phyloP scores from a whole-genome alignment of 2,797 vertebrate species.

The Manis pentadactyla region DNA sequence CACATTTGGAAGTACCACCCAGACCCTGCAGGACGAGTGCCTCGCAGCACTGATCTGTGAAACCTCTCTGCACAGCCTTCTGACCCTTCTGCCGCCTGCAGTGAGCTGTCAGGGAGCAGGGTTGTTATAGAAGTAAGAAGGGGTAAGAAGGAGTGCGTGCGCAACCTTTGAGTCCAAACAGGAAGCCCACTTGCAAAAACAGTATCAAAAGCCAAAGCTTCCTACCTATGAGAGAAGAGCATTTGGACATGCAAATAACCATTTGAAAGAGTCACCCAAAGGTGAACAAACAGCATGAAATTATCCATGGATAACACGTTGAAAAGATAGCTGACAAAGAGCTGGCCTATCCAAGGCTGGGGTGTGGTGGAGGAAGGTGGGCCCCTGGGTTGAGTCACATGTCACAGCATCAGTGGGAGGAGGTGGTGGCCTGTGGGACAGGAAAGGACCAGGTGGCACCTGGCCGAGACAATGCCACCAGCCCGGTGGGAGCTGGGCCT shows the following conservation, averaged over 20 bases:
- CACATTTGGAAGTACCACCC: accelerated
- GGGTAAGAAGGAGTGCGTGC: background rate
- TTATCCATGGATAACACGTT: background rate
- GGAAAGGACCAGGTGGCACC: background rate
- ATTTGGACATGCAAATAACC: background rate
- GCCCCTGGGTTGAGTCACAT: accelerated
- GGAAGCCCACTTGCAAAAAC: background rate
- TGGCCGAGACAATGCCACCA: background rate
- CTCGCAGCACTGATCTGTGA: no score
- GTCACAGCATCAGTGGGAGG: background rate
- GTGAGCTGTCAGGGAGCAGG: background rate
- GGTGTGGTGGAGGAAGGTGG: no score
- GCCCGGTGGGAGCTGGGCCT: background rate
- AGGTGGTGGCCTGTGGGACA: background rate
- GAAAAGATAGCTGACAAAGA: background rate
- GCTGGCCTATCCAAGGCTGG: background rate
- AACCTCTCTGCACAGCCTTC: no score
- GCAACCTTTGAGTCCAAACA: background rate
- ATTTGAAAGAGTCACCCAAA: background rate
- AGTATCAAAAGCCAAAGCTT: background rate
- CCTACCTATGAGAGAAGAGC: background rate
- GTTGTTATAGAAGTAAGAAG: background rate
- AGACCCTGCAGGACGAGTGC: background rate
- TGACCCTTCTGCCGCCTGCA: background rate
- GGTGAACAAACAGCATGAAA: accelerated